Conservation (phyloP, 2,113 vertebrate genomes). For the Tursiops truncatus region DNA sequence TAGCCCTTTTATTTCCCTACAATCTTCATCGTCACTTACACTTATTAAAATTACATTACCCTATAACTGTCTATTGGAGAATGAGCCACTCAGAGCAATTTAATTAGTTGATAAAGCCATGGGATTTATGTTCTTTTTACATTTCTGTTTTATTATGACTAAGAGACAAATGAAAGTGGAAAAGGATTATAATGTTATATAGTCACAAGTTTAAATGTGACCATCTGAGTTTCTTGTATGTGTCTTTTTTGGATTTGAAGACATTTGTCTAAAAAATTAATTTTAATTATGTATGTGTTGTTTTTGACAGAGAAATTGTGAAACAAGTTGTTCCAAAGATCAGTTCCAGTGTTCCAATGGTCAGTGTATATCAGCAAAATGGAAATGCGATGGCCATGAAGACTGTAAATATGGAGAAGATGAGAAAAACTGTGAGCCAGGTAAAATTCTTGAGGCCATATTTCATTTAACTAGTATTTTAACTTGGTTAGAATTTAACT, state of each 20-base stretch:
- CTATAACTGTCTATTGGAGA: neutral
- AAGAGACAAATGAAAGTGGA: neutral
- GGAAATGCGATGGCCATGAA: slow-evolving; percentile 96
- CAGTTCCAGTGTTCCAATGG: slow-evolving; percentile 96
- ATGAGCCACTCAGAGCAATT: neutral
- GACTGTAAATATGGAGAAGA: slow-evolving; percentile 97
- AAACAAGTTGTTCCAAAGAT: slow-evolving; percentile 92
- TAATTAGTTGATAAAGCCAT: neutral
- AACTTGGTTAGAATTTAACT: neutral
- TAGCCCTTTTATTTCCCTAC: neutral
- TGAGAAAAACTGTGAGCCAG: slow-evolving; percentile 92
- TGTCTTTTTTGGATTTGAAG: neutral
- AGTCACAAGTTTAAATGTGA: neutral
- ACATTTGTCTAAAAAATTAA: neutral
- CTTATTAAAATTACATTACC: neutral
- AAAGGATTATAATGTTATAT: neutral
- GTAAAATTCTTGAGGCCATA: slow-evolving; percentile 72
- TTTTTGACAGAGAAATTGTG: slow-evolving; percentile 92
- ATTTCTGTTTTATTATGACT: neutral
- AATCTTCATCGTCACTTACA: neutral
- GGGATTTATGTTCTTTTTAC: neutral
- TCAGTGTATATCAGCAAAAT: slow-evolving; percentile 94
- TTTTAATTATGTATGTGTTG: neutral
- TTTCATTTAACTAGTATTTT: neutral
- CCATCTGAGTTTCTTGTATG: neutral